Conservation (phyloP, 2,113 vertebrate species). For the Columba janthina region DNA sequence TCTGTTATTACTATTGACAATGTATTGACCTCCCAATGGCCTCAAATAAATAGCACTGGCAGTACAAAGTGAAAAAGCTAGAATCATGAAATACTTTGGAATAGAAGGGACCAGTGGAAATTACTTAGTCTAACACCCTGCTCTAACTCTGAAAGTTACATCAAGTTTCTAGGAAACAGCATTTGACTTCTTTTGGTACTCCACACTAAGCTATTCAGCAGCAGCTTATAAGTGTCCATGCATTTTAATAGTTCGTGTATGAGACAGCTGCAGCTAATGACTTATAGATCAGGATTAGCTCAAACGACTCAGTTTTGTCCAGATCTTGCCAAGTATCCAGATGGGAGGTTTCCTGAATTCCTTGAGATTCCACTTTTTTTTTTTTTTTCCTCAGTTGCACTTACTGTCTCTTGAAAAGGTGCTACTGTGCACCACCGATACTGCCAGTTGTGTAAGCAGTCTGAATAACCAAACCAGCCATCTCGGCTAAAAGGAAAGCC, state of each 20-base stretch:
- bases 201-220: not conserved
- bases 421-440: not conserved
- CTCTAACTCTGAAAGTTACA: not conserved
- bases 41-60: not conserved
- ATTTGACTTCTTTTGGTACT: slow-evolving; percentile 1
- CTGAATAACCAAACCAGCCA: not conserved
- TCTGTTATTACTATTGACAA: not conserved
- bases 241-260: not conserved
- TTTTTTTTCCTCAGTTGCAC: not conserved
- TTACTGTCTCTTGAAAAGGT: not conserved
- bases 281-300: slow-evolving; percentile 14
- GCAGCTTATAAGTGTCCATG: not conserved
- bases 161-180: not conserved
- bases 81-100: not conserved
- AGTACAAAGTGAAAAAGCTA: not conserved
- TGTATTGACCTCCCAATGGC: not conserved
- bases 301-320: slow-evolving; percentile 1
- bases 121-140: not conserved
- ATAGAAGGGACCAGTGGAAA: not conserved
- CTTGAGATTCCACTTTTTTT: not conserved
- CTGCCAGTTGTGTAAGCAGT: not conserved
- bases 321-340: slow-evolving; percentile 29
- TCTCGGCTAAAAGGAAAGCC: not conserved
- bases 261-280: slow-evolving; percentile 16
- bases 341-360: slow-evolving; percentile 20